Conservation (phyloP, 2,797 vertebrate species). For the Pagetopsis macropterus region DNA sequence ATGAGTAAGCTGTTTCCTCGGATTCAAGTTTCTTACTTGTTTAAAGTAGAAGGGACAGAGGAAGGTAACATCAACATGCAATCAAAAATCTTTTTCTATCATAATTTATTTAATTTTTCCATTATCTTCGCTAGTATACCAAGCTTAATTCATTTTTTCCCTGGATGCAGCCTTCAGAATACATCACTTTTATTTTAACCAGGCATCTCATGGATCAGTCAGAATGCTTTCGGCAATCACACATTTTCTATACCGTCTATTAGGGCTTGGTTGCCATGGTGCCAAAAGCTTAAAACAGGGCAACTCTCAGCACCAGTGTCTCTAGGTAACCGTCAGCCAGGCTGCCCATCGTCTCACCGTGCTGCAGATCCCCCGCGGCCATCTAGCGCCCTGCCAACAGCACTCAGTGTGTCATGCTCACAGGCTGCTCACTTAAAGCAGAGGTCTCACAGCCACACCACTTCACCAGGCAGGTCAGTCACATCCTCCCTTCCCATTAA, state of each 20-base stretch:
- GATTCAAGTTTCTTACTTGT: no score
- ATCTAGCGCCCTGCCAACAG: constrained; percentile 71
- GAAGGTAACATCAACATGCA: background rate
- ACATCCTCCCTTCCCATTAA: constrained; percentile 17
- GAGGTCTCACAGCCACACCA: constrained; percentile 59
- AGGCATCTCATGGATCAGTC: constrained; percentile 26
- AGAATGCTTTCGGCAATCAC: constrained; percentile 35
- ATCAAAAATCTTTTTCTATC: background rate
- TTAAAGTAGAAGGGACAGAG: background rate
- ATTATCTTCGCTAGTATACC: constrained; percentile 6
- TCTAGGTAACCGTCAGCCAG: constrained; percentile 51
- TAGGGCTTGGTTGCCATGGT: constrained; percentile 53
- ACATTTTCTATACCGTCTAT: constrained; percentile 34
- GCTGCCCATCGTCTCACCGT: constrained; percentile 48
- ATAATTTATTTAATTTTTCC: background rate
- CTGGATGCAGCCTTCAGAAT: constrained; percentile 13
- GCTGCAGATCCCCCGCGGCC: constrained; percentile 39
- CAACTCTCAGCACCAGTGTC: constrained; percentile 45
- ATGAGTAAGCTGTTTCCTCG: no score
- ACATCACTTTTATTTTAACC: constrained; percentile 19
- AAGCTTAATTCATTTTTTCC: constrained; percentile 12
- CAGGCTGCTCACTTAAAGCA: constrained; percentile 70
- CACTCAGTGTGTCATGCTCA: constrained; percentile 52
- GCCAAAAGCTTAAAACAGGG: constrained; percentile 46
- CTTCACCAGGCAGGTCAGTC: constrained; percentile 45